phyloP scores from a whole-genome alignment of 2,113 vertebrate species.

The Cynocephalus volans region DNA sequence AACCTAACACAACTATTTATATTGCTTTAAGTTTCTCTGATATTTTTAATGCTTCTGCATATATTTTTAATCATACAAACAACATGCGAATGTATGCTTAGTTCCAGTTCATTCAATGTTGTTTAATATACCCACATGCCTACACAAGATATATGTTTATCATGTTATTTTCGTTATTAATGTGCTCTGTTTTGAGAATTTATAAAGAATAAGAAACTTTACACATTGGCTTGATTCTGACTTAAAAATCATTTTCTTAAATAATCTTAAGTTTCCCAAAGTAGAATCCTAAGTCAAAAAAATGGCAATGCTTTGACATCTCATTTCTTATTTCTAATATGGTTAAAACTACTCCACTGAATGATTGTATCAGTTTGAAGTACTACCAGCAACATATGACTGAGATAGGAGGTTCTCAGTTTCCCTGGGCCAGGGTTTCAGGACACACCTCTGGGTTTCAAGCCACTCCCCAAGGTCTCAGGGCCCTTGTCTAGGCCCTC shows the following conservation, averaged over 20 bases:
- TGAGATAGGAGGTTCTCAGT: too few species aligned
- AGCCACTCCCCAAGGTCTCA: too few species aligned
- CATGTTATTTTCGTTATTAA: conserved; percentile 34
- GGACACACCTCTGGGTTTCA: too few species aligned
- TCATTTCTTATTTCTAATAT: conserved; percentile 30
- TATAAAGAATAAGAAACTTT: conserved; percentile 15
- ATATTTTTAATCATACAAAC: conserved; percentile 57
- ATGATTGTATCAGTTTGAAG: not conserved
- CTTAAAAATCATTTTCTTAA: conserved; percentile 45
- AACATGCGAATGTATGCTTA: conserved; percentile 19
- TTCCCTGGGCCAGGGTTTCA: too few species aligned
- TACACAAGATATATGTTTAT: conserved; percentile 30
- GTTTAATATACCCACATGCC: conserved; percentile 5
- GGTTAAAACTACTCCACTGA: not conserved
- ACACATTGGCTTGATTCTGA: not conserved
- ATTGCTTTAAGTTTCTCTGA: conserved; percentile 38
- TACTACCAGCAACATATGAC: not conserved
- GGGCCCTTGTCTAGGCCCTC: too few species aligned
- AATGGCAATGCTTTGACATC: not conserved
- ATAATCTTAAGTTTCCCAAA: conserved; percentile 36
- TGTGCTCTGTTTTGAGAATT: conserved; percentile 2
- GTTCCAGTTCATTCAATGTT: conserved; percentile 10
- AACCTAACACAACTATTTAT: conserved; percentile 16
- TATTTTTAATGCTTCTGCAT: conserved; percentile 32
- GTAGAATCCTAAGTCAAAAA: conserved; percentile 1